phyloP scores from a whole-genome alignment of 2,113 vertebrate genomes.

The Megaleporinus macrocephalus region DNA sequence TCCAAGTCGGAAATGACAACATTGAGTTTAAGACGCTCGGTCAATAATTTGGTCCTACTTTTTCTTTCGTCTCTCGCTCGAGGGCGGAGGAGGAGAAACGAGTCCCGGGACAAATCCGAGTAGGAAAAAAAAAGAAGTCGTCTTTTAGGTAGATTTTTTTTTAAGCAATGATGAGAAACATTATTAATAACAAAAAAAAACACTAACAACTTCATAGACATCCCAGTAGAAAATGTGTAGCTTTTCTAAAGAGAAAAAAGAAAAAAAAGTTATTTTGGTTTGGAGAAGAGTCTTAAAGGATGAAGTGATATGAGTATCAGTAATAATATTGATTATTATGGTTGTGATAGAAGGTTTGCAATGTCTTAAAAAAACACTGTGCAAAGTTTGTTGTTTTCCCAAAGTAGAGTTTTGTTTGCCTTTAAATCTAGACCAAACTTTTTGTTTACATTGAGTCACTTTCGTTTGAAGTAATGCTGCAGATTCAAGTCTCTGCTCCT shows the following conservation, averaged over 20 bases:
- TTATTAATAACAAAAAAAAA: slow-evolving; percentile 70
- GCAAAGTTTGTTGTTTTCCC: slow-evolving; percentile 74
- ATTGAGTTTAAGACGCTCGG: background rate
- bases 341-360: slow-evolving; percentile 80
- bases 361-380: slow-evolving; percentile 81
- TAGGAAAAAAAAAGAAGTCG: slow-evolving; percentile 51
- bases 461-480: slow-evolving; percentile 71
- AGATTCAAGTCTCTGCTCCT: slow-evolving; percentile 62
- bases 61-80: slow-evolving; percentile 17
- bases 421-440: slow-evolving; percentile 76
- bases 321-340: slow-evolving; percentile 78
- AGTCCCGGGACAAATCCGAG: slow-evolving; percentile 57
- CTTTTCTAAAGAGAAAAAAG: slow-evolving; percentile 76
- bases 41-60: slow-evolving; percentile 20
- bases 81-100: slow-evolving; percentile 52
- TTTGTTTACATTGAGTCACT: slow-evolving; percentile 63
- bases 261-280: slow-evolving; percentile 70
- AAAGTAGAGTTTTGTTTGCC: slow-evolving; percentile 71
- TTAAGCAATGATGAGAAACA: slow-evolving; percentile 64
- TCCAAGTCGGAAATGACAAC: slow-evolving; percentile 12
- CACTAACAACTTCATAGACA: slow-evolving; percentile 80
- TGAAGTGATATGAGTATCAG: slow-evolving; percentile 75
- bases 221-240: slow-evolving; percentile 84
- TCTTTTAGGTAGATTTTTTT: slow-evolving; percentile 71
- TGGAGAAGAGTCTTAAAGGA: slow-evolving; percentile 69